Base-by-base conservation (phyloP, 2,888 invertebrate species). In the Spodoptera littoralis region DNA sequence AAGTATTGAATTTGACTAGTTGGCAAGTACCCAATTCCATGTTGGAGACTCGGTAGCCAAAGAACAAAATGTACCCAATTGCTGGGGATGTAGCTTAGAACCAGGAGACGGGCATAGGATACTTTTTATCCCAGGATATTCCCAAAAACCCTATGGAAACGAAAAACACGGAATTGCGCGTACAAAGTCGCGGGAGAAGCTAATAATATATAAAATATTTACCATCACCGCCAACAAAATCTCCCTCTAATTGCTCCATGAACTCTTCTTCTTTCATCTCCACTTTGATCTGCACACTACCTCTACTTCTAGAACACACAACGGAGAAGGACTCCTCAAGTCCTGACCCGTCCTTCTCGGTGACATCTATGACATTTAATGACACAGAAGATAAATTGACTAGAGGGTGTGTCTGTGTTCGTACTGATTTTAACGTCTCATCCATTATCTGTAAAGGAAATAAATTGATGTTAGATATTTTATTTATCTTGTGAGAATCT, bases 221-320 rank as follows among this genome's bases (percentile, higher is more conserved):
- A 87, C 86, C 87, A 81, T 83, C 82, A 74, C 80, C 83, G 70
- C 86, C 83, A 55, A 82, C 57, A 60, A 85, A 83, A 24, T 88
- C 88, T 2, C 66, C 84, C 27, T 87, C 86, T 4, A 81, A 69
- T 61, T 79, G 70, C 0, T 84, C 81, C 0, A 69, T 47, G 0
- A 70, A 55, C 4, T 81, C 79, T 49, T 92, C 92, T 9, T 85
- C 83, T 50, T 92, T 89, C 49, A 86, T 66, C 63, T 92, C 92
- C 1, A 82, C 9, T 63, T 92, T 92, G 0, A 92, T 70, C 22
- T 76, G 68, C 2, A 80, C 62, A 9, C 58, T 66, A 11, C 18
- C 62, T 11, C 47, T 61, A 8, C 62, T 63, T 27, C 62, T 63
- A n/a, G 73, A 70, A 18, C 68, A 73, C 4, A 84, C 36, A 0